Base-by-base conservation (phyloP, 1,140 invertebrate genomes). In the Triops longicaudatus region DNA sequence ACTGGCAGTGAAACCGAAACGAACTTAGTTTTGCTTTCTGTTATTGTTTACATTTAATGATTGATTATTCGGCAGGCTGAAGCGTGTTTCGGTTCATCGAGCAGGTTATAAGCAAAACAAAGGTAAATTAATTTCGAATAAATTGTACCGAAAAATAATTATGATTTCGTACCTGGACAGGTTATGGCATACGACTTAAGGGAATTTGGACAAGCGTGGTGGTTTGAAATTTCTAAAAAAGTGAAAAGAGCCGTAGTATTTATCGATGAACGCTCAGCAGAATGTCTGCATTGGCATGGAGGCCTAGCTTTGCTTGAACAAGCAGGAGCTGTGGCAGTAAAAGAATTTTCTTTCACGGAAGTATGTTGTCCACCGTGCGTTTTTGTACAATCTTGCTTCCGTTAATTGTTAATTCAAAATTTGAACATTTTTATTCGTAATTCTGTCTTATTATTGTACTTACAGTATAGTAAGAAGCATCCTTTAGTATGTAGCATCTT, bases 231-330 rank as follows among this genome's bases (percentile, higher is more conserved):
- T 14, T 86, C 84, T 73, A 85, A 86, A 72, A 84, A 87, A 79
- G 86, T 89, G n/a, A 87, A 87, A 78, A 86, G 86, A 79, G 86
- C 87, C 50, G 84, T 88, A 4, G 88, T 90, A 7, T 89, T 88
- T 80, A 82, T 89, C 43, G 89, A 90, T 81, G 85, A 88, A 79
- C 80, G 81, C 42, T 84, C 84, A 79, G 86, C 87, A 11, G 89
- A 90, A 82, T 86, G 87, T 79, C 82, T 90, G 26, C 89, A 89
- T 81, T 90, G 88, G 88, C 84, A 88, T 81, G 88, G 88, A 7
- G 88, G 89, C 7, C 80, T 88, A n/a, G 83, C 84, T 73, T 83
- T 84, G 78, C 79, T 90, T 37, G 79, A 87, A 3, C 81, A 83
- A 28, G 85, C 84, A 63, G 88, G 88, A 75, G 88, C 88, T 44